Evolutionary conservation across 2,888 invertebrate species (phyloP).

Genomic region (Perizoma flavofasciatum): DNA sequence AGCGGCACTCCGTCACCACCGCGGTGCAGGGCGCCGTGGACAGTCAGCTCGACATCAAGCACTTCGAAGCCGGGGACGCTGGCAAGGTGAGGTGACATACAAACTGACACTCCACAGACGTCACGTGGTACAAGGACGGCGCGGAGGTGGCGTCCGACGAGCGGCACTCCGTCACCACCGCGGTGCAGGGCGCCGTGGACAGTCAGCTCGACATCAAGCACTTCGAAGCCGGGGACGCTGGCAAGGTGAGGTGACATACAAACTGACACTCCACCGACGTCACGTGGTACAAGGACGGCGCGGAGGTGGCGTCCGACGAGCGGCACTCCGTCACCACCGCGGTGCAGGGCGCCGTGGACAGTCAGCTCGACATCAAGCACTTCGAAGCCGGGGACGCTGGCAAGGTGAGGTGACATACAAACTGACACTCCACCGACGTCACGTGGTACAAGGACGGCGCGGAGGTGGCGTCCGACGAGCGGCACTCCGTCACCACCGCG

Average conservation of each 20-base stretch:
- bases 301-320: slow-evolving; percentile 84
- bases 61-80: slow-evolving; percentile 86
- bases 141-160: slow-evolving; percentile 85
- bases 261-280: slow-evolving; percentile 92
- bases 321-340: slow-evolving; percentile 83
- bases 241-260: too few species aligned
- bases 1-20: slow-evolving; percentile 82
- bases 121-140: slow-evolving; percentile 91
- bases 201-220: slow-evolving; percentile 88
- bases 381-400: slow-evolving; percentile 88
- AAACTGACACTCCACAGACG: slow-evolving; percentile 89
- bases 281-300: slow-evolving; percentile 89
- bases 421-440: too few species aligned
- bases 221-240: slow-evolving; percentile 87
- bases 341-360: slow-evolving; percentile 88
- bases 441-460: slow-evolving; percentile 90
- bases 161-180: slow-evolving; percentile 82
- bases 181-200: slow-evolving; percentile 87
- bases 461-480: slow-evolving; percentile 83
- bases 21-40: slow-evolving; percentile 88
- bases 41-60: slow-evolving; percentile 87
- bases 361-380: slow-evolving; percentile 87
- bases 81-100: slow-evolving; percentile 89
- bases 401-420: too few species aligned
- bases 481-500: slow-evolving; percentile 82